Evolutionary conservation across 2,113 vertebrate species (phyloP).

Genomic region (Theristicus caerulescens): DNA sequence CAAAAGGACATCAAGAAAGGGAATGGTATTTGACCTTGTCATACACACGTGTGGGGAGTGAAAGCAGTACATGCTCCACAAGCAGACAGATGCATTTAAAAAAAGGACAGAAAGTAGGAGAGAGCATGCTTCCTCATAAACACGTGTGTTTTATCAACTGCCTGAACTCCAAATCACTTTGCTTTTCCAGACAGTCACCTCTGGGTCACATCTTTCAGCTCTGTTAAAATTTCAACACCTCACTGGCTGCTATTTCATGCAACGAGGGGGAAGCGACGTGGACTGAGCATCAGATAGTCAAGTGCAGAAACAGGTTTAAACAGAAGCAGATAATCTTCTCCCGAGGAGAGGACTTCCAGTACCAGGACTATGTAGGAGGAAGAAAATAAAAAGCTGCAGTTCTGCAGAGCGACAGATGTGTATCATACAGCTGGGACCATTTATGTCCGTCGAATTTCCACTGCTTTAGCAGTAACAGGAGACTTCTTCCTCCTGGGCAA

Average conservation of each 20-base stretch:
- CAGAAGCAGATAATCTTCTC: background rate
- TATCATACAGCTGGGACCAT: background rate
- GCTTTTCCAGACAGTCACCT: background rate
- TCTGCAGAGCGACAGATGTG: background rate
- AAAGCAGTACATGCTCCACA: background rate
- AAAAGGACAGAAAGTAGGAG: background rate
- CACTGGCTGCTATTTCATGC: background rate
- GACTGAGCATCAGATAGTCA: background rate
- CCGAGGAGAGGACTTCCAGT: background rate
- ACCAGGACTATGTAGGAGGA: background rate
- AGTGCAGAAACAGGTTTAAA: background rate
- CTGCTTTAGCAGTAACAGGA: background rate
- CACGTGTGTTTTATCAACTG: background rate
- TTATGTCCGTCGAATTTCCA: background rate
- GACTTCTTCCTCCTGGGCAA: background rate
- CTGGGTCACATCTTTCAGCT: background rate
- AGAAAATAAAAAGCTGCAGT: background rate
- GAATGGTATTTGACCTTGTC: background rate
- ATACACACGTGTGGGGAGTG: accelerated
- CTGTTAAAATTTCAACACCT: background rate
- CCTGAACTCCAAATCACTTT: background rate
- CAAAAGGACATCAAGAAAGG: background rate
- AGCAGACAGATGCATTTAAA: background rate
- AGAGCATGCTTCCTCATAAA: background rate
- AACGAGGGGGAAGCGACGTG: background rate